Conservation (phyloP, 1,140 invertebrate genomes). For the Heliconius himera region DNA sequence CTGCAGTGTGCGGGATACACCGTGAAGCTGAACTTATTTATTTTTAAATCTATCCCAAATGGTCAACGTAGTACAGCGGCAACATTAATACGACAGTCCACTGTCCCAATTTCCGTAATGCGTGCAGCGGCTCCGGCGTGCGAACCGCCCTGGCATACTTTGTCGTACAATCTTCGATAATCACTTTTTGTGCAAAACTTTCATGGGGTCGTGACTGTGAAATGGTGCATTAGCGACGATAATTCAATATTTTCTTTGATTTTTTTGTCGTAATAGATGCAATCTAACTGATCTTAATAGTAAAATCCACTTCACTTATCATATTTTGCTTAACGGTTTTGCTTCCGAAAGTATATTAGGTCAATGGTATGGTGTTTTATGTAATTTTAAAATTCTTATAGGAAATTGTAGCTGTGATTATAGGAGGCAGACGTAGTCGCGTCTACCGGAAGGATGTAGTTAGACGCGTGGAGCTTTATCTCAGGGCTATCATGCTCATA, state of each 20-base stretch:
- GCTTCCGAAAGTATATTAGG: constrained; percentile 48
- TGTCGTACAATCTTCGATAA: constrained; percentile 45
- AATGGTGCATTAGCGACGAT: constrained; percentile 68
- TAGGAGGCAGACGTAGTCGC: constrained; percentile 57
- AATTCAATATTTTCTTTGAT: constrained; percentile 63
- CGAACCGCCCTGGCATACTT: constrained; percentile 73
- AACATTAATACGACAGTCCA: constrained; percentile 39
- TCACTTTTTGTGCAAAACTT: constrained; percentile 67
- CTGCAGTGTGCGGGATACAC: too few relatives aligned
- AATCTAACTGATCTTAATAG: constrained; percentile 41
- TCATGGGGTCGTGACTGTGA: constrained; percentile 71
- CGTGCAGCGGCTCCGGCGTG: constrained; percentile 61
- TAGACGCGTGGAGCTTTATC: constrained; percentile 59
- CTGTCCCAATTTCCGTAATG: constrained; percentile 68
- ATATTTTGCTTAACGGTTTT: constrained; percentile 43
- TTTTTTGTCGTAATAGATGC: constrained; percentile 56
- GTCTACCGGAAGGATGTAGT: constrained; percentile 67
- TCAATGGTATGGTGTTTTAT: constrained; percentile 48
- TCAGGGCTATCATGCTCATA: constrained; percentile 61
- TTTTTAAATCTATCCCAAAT: constrained; percentile 53
- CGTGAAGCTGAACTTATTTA: too few relatives aligned
- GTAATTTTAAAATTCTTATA: constrained; percentile 41
- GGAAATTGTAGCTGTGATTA: constrained; percentile 48
- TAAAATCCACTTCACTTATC: constrained; percentile 44
- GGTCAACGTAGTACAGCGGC: constrained; percentile 47